A percentile compares a stretch with the other conserved stretches of the same genome.
Evolutionary conservation across 1,140 invertebrate genomes (phyloP).

Genomic region (Doryteuthis pealeii): DNA sequence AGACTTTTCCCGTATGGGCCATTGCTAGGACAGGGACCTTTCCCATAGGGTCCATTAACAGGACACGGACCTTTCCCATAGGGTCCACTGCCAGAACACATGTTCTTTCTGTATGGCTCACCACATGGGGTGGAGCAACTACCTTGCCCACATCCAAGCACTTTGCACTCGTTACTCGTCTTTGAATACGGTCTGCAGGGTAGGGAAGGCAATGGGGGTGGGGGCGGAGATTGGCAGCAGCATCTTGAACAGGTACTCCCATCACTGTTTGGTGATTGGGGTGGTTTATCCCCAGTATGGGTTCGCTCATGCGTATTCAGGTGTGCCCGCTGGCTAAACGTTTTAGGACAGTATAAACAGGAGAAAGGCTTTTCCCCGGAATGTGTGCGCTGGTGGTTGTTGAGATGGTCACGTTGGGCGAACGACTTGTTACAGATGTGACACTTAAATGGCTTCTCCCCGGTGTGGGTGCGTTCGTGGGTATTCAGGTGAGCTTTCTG

Average conservation of each 20-base stretch:
- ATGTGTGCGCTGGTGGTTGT: conserved; percentile 1
- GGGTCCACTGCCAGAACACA: too few relatives aligned
- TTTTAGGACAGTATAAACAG: background rate
- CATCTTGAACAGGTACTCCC: background rate
- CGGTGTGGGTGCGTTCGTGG: background rate
- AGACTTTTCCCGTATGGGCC: too few relatives aligned
- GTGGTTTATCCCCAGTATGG: background rate
- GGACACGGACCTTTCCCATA: too few relatives aligned
- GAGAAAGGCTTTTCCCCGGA: conserved; percentile 1
- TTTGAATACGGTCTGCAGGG: background rate
- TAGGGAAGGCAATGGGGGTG: background rate
- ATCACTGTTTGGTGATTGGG: background rate
- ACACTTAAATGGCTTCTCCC: conserved; percentile 4
- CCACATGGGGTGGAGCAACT: too few relatives aligned
- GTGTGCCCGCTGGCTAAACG: background rate
- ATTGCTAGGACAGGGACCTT: too few relatives aligned
- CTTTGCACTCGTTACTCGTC: too few relatives aligned
- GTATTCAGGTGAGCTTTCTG: background rate
- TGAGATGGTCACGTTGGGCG: background rate
- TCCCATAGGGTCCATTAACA: too few relatives aligned
- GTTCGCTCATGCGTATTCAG: background rate
- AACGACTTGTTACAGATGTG: background rate
- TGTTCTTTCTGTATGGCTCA: too few relatives aligned
- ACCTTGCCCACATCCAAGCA: too few relatives aligned
- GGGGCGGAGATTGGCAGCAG: background rate